Conservation (phyloP, 2,113 vertebrate species). For the Thalassarche chlororhynchos region DNA sequence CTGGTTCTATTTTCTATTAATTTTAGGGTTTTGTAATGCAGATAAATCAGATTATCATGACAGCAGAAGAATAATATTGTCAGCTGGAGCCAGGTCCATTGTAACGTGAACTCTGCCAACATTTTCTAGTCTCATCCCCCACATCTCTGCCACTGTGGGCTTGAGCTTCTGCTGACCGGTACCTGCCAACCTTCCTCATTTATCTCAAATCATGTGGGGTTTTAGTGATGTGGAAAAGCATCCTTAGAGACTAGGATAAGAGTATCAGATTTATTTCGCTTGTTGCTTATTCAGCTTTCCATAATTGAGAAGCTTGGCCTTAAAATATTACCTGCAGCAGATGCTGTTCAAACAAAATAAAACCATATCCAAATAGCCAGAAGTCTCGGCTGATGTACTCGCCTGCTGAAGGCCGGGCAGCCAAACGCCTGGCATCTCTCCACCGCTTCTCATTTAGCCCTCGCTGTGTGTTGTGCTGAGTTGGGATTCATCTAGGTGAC, state of each 20-base stretch:
- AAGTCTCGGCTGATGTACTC: not conserved
- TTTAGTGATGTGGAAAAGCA: not conserved
- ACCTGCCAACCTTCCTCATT: not conserved
- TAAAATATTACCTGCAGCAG: not conserved
- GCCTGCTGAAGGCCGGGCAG: not conserved
- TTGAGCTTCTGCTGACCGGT: not conserved
- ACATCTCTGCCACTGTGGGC: not conserved
- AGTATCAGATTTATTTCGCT: not conserved
- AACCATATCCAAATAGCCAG: not conserved
- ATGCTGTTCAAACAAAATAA: not conserved
- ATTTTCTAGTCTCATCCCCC: not conserved
- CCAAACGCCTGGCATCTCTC: not conserved
- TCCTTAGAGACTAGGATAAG: not conserved
- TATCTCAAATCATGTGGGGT: not conserved
- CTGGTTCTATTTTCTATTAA: not conserved
- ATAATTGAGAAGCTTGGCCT: not conserved
- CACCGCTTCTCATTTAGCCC: not conserved
- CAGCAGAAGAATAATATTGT: not conserved
- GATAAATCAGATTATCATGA: not conserved
- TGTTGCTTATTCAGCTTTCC: not conserved
- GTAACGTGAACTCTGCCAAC: not conserved
- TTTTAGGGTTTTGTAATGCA: not conserved
- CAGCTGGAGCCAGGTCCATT: not conserved
- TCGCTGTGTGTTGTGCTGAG: rapidly evolving
- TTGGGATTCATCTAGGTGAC: not conserved